A percentile compares a stretch with the other conserved stretches of the same genome.
Conservation (phyloP, 2,797 vertebrate genomes). For the Pogoniulus pusillus region DNA sequence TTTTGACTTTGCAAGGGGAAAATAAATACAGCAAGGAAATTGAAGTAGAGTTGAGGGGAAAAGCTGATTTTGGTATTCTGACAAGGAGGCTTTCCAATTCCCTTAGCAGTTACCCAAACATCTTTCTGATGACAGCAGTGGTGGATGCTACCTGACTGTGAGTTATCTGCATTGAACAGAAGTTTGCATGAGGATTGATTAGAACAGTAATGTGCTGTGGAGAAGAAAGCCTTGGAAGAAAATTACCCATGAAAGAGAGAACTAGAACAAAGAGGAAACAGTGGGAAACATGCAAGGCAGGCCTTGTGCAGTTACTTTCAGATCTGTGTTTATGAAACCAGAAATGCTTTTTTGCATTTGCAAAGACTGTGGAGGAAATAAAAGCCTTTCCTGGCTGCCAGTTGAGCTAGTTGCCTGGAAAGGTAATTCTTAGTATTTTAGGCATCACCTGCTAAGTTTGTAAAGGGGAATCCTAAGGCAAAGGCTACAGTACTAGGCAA, state of each 20-base stretch:
- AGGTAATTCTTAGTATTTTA: not conserved
- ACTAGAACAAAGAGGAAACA: not conserved
- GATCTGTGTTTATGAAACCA: not conserved
- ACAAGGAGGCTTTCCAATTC: not conserved
- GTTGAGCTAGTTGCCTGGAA: not conserved
- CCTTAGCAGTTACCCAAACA: not conserved
- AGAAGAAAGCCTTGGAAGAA: not conserved
- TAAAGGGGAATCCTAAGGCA: not conserved
- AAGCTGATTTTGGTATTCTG: not conserved
- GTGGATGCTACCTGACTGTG: not conserved
- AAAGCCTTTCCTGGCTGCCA: not conserved
- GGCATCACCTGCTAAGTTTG: not conserved
- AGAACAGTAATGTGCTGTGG: not conserved
- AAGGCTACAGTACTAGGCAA: not conserved
- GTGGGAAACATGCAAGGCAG: not conserved
- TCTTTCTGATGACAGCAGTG: not conserved
- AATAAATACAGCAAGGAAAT: too few relatives aligned
- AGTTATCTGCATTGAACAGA: not conserved
- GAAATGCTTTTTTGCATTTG: not conserved
- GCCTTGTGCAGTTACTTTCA: accelerated
- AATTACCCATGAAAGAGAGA: not conserved
- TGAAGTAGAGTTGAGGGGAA: not conserved
- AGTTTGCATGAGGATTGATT: not conserved
- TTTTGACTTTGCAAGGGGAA: not conserved
- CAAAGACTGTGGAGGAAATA: not conserved